These are phyloP conservation scores for Orussus abietinus DNA, from an alignment of 1,140 invertebrate genomes.

Conservation along the genomic window DNA sequence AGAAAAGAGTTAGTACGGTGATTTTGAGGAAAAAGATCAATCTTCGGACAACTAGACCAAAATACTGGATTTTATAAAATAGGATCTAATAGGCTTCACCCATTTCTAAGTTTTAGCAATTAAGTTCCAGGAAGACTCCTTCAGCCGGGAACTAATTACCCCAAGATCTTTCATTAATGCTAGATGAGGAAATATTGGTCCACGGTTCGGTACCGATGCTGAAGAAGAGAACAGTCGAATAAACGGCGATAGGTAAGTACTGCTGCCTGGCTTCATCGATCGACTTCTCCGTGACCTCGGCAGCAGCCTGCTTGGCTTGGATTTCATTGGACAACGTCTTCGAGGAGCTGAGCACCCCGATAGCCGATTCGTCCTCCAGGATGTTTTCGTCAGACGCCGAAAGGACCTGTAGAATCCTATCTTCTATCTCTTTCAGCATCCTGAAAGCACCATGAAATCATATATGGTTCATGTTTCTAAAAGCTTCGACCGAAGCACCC, in stretches of 20 bases:
- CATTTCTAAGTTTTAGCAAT: too few species aligned
- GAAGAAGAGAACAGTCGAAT: slow-evolving; percentile 90
- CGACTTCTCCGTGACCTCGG: slow-evolving; percentile 83
- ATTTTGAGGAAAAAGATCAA: too few species aligned
- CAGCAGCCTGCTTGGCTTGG: slow-evolving; percentile 81
- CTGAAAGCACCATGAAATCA: slow-evolving; percentile 84
- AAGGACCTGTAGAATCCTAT: slow-evolving; percentile 85
- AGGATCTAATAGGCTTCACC: too few species aligned
- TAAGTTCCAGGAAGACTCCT: too few species aligned
- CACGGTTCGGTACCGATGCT: slow-evolving; percentile 85
- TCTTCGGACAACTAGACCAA: too few species aligned
- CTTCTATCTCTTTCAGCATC: slow-evolving; percentile 88
- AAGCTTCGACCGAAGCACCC: slow-evolving; percentile 17
- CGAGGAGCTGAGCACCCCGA: slow-evolving; percentile 86
- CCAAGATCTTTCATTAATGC: too few species aligned
- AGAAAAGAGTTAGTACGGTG: too few species aligned
- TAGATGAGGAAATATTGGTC: too few species aligned
- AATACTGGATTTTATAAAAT: too few species aligned
- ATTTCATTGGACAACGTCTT: slow-evolving; percentile 87
- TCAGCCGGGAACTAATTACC: too few species aligned
- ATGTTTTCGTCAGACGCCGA: slow-evolving; percentile 86
- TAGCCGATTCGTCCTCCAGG: slow-evolving; percentile 92
- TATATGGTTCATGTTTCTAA: not conserved
- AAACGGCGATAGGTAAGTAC: slow-evolving; percentile 83
- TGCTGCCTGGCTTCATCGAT: slow-evolving; percentile 77